Conservation (phyloP, 2,113 vertebrate species). For the Cyprinodon brontotheroides region DNA sequence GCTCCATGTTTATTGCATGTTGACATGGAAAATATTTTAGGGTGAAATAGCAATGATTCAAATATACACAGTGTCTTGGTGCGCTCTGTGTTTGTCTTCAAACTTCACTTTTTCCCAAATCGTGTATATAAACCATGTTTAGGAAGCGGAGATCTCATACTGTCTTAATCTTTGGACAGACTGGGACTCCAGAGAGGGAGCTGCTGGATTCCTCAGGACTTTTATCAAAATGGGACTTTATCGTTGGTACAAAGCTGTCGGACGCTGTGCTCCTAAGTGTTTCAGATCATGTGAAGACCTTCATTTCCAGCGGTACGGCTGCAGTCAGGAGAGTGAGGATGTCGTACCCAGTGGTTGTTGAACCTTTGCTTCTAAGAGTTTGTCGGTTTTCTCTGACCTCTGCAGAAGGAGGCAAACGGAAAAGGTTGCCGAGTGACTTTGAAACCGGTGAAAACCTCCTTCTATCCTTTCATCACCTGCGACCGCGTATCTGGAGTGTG, state of each 20-base stretch:
- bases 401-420: conserved; percentile 19
- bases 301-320: not conserved
- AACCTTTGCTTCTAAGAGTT: not conserved
- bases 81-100: conserved; percentile 77
- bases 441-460: conserved; percentile 28
- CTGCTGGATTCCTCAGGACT: conserved; percentile 12
- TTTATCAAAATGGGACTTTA: conserved; percentile 9
- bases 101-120: conserved; percentile 78
- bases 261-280: conserved; percentile 5
- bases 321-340: not conserved
- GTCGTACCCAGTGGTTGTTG: not conserved
- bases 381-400: conserved; percentile 46
- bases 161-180: conserved; percentile 37
- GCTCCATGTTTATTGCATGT: conserved; percentile 74
- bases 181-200: conserved; percentile 39
- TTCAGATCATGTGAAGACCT: not conserved
- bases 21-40: conserved; percentile 83
- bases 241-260: conserved; percentile 2
- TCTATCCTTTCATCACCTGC: conserved; percentile 60
- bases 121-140: conserved; percentile 79
- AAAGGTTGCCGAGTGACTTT: conserved; percentile 50
- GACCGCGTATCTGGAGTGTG: conserved; percentile 77
- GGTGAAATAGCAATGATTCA: conserved; percentile 79
- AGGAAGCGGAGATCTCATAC: conserved; percentile 48
- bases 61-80: conserved; percentile 72